Conservation (phyloP, 2,797 vertebrate species). For the Microctenopoma steveboyesi region DNA sequence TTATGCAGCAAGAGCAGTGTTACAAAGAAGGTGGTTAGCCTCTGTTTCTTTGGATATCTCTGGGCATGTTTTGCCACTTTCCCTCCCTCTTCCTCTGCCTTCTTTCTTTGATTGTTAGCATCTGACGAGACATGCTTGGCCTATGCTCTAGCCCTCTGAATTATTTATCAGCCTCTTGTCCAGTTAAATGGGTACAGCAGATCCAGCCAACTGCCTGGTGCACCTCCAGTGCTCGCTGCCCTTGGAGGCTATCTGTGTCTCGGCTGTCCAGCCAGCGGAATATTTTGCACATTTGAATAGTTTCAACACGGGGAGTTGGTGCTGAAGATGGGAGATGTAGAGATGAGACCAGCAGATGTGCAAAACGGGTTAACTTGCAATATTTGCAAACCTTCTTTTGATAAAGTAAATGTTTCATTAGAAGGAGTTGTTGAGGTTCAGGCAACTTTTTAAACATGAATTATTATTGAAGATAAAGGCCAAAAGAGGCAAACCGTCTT, state of each 20-base stretch:
- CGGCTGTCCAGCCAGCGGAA: conserved; percentile 60
- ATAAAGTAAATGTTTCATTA: conserved; percentile 15
- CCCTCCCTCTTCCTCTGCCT: conserved; percentile 22
- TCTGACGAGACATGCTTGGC: conserved; percentile 72
- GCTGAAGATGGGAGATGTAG: conserved; percentile 12
- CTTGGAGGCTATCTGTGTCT: conserved; percentile 58
- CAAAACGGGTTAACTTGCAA: conserved; percentile 22
- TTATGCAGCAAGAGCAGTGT: conserved; percentile 37
- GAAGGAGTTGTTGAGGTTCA: conserved; percentile 5
- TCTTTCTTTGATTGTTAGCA: conserved; percentile 70
- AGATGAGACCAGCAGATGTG: conserved; percentile 44
- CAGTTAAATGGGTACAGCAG: conserved; percentile 76
- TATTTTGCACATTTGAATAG: conserved; percentile 56
- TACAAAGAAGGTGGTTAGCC: conserved; percentile 56
- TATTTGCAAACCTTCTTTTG: conserved; percentile 24
- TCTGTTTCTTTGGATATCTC: conserved; percentile 58
- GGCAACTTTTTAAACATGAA: conserved; percentile 17
- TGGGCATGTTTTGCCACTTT: conserved; percentile 52
- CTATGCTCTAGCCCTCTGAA: conserved; percentile 72
- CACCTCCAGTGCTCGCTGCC: conserved; percentile 42
- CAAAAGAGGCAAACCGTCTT: background rate
- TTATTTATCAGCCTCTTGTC: conserved; percentile 81
- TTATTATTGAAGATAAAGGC: conserved; percentile 11
- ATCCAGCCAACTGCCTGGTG: conserved; percentile 63
- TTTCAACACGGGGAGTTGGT: conserved; percentile 20